These are phyloP conservation scores for Pycnomerus fuliginosus DNA, from an alignment of 2,888 invertebrate genomes.

Conservation along the genomic window DNA sequence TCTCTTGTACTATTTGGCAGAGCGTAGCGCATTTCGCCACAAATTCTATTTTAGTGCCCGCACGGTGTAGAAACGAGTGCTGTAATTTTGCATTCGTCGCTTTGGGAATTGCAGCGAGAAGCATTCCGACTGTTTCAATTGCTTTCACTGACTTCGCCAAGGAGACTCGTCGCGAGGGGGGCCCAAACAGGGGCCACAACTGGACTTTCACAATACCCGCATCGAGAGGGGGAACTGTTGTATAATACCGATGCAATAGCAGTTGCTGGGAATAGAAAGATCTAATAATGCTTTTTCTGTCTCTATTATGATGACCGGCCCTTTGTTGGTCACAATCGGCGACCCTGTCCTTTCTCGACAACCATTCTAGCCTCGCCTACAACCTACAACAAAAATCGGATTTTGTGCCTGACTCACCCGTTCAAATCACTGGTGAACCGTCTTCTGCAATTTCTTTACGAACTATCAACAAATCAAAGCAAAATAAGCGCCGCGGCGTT, in stretches of 20 bases:
- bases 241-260: slow-evolving; percentile 52
- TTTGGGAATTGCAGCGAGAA: slow-evolving; percentile 34
- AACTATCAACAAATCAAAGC: background rate
- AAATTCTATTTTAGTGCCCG: slow-evolving; percentile 43
- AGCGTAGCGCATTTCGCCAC: slow-evolving; percentile 37
- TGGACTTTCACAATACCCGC: slow-evolving; percentile 52
- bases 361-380: background rate
- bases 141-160: slow-evolving; percentile 53
- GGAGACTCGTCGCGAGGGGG: slow-evolving; percentile 50
- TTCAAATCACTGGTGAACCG: too few species aligned
- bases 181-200: slow-evolving; percentile 50
- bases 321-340: too few species aligned
- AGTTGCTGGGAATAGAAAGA: slow-evolving; percentile 41
- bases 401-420: too few species aligned
- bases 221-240: slow-evolving; percentile 48
- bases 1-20: slow-evolving; percentile 34
- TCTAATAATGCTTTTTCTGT: slow-evolving; percentile 35
- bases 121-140: slow-evolving; percentile 44
- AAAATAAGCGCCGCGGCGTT: slow-evolving; percentile 11
- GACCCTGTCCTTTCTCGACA: slow-evolving; percentile 2
- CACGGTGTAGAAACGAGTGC: slow-evolving; percentile 23
- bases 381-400: background rate
- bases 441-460: too few species aligned
- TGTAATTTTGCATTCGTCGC: slow-evolving; percentile 41
- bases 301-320: too few species aligned